Evolutionary conservation across 2,888 invertebrate species (phyloP), one percentile per base, ranked within the genome.

Genomic region (Campopleginae sp.): DNA sequence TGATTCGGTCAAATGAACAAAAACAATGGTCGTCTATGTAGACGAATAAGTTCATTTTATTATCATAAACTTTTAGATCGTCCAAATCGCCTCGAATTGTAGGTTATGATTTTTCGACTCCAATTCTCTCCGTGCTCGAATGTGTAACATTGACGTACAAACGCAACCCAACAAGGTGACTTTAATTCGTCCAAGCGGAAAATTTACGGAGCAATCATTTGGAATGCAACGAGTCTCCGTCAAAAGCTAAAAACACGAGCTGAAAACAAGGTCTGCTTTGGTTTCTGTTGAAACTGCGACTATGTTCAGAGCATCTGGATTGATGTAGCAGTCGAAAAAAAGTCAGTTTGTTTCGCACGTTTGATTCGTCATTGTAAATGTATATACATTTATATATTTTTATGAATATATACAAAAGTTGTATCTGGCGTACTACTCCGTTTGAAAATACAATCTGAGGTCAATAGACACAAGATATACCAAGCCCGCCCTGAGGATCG

Each of bases 341-440:
- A 17, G 17, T 17, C 17, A 5, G 17, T 48, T 48, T 4, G 5
- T 48, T 48, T 4, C n/a, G n/a, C 17, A n/a, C n/a, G 46, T 48
- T 48, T 48, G 14, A 17, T 14, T n/a, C 17, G 5, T 48, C 46
- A 48, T 4, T 89, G 90, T 86, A 86, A n/a, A 68, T 68, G n/a
- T 71, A 42, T 58, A 58, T 72, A 38, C 17, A 58, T 63, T 31
- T 46, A 46, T n/a, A 86, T 65, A 48, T 71, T 17, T 71, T 27
- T 79, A 65, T 63, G n/a, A 48, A 63, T 46, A 72, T 86, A 84
- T 85, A 54, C 23, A 86, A 79, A 87, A 82, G 86, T 85, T 88
- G 87, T 89, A 91, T 89, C 89, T 88, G 89, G 89, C 89, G 88
- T 89, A 91, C 88, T 88, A 86, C 88, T 90, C 88, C 88, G 86